phyloP scores from a whole-genome alignment of 2,113 vertebrate genomes.

The Eublepharis macularius region DNA sequence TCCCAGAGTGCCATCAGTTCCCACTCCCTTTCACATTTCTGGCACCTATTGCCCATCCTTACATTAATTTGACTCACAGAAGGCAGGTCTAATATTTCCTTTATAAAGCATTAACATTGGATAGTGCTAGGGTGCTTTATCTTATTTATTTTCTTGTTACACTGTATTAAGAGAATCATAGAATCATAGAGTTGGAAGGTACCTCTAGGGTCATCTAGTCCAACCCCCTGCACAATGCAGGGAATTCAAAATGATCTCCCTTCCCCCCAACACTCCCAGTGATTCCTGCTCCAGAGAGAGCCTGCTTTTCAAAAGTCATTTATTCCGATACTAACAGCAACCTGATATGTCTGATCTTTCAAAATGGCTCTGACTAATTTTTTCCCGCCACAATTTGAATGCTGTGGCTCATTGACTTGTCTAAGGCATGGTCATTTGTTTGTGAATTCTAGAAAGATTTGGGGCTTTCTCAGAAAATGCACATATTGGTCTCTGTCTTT shows the following conservation, averaged over 20 bases:
- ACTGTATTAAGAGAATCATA: background rate
- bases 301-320: background rate
- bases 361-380: background rate
- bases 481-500: background rate
- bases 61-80: background rate
- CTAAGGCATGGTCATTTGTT: background rate
- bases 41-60: background rate
- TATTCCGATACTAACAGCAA: background rate
- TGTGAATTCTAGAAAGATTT: conserved; percentile 15
- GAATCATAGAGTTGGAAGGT: too few species aligned
- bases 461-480: conserved; percentile 21
- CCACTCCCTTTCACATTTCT: background rate
- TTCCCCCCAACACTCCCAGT: too few species aligned
- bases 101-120: background rate
- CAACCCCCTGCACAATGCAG: too few species aligned
- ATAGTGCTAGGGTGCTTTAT: accelerated
- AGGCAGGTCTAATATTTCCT: background rate
- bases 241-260: too few species aligned
- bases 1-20: background rate
- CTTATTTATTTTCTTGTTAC: conserved; percentile 8
- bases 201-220: too few species aligned
- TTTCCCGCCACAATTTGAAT: background rate
- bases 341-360: background rate
- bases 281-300: too few species aligned
- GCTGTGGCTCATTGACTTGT: conserved; percentile 13